These are phyloP conservation scores for Siniperca chuatsi DNA, from an alignment of 2,113 vertebrate genomes.

Conservation along the genomic window DNA sequence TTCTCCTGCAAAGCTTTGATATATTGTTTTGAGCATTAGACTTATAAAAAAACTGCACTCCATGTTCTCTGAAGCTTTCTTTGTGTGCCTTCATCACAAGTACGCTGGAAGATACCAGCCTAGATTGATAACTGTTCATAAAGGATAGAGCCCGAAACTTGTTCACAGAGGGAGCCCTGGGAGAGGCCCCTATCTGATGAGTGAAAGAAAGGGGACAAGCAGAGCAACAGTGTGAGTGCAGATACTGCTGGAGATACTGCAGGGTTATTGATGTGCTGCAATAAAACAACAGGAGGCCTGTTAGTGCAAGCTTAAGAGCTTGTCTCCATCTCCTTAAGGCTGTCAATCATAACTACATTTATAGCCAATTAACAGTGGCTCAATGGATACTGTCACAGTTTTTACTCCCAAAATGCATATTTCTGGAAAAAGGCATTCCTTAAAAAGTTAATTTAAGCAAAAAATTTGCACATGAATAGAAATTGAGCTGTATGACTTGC, in stretches of 20 bases:
- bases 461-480: conserved; percentile 10
- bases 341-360: conserved; percentile 56
- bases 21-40: conserved; percentile 29
- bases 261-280: conserved; percentile 64
- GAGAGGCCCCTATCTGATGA: conserved; percentile 57
- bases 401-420: not conserved
- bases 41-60: conserved; percentile 13
- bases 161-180: conserved; percentile 29
- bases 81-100: conserved; percentile 51
- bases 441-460: conserved; percentile 1
- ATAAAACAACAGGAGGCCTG: conserved; percentile 62
- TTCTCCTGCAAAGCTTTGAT: conserved; percentile 32
- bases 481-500: conserved; percentile 20
- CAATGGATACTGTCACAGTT: not conserved
- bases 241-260: conserved; percentile 52
- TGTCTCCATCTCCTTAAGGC: conserved; percentile 36
- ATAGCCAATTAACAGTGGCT: conserved; percentile 45
- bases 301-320: conserved; percentile 55
- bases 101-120: conserved; percentile 3
- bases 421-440: conserved; percentile 6
- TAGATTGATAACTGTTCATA: conserved; percentile 62
- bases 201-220: conserved; percentile 54
- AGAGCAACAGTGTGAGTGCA: conserved; percentile 48
- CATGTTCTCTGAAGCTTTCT: conserved; percentile 29
- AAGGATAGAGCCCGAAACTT: conserved; percentile 36